These are phyloP conservation scores for Gordius sp. DNA, from an alignment of 2,888 invertebrate species.

Conservation along the genomic window DNA sequence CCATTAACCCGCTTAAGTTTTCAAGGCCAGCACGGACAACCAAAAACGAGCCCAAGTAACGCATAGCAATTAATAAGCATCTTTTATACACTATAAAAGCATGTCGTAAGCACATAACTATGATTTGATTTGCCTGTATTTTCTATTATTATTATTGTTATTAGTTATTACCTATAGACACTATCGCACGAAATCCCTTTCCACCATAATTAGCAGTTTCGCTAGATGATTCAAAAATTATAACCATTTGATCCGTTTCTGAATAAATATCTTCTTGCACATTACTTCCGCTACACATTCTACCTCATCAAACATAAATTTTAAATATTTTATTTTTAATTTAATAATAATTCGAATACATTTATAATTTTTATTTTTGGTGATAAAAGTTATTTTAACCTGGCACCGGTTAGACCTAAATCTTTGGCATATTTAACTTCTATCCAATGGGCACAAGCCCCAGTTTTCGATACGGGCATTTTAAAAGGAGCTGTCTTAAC, in stretches of 20 bases:
- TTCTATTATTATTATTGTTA: too few relatives aligned
- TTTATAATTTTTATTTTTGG: neutral
- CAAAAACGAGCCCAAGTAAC: too few relatives aligned
- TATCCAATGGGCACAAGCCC: conserved; percentile 11
- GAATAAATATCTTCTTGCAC: neutral
- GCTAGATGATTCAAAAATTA: conserved; percentile 6
- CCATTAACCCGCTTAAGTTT: too few relatives aligned
- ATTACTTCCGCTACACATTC: neutral
- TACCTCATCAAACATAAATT: neutral
- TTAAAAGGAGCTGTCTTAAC: conserved; percentile 1
- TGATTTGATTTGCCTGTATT: too few relatives aligned
- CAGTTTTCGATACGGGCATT: neutral
- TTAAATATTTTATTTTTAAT: neutral
- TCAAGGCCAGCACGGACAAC: too few relatives aligned
- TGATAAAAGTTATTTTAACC: neutral
- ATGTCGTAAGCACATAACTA: too few relatives aligned
- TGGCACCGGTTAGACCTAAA: conserved; percentile 3
- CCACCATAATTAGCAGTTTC: neutral
- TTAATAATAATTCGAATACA: neutral
- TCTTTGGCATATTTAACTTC: conserved; percentile 10
- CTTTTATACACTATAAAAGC: too few relatives aligned
- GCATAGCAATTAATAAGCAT: too few relatives aligned
- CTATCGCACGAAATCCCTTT: conserved; percentile 2
- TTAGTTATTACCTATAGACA: conserved; percentile 10
- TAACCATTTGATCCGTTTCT: neutral